Evolutionary conservation across 2,797 vertebrate species (phyloP), one percentile per base, ranked within the genome.

Genomic region (Tokudaia tokunoshimensis): DNA sequence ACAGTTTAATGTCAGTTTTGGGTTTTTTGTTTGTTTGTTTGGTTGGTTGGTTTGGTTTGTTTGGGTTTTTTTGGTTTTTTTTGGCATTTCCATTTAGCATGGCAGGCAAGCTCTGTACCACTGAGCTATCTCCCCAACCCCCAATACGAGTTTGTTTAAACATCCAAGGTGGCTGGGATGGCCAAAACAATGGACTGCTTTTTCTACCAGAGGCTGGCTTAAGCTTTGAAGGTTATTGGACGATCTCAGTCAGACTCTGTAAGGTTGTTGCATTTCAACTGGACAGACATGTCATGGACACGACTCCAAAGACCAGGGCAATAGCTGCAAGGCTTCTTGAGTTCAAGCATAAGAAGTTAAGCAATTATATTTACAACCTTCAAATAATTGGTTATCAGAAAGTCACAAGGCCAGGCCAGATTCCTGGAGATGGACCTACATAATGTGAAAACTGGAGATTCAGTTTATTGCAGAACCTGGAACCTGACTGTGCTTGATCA

Each of bases 71-170:
- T n/a, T n/a, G n/a, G n/a, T 85, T 34, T 31, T 34, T n/a, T 24
- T 87, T 74, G 14, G 24, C 20, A 20, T 57, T 57, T 22, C 9
- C 67, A 57, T n/a, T 20, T 29, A 74, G 24, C 14, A 6, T 41
- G 22, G 34, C 34, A 87, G 67, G 34, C 50, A 41, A 74, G n/a
- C 34, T 87, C 47, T 55, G 34, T 72, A 55, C n/a, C 44, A 70
- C 20, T 37, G 47, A 72, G 47, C 10, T 72, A 52, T 19, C 72
- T 26, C 34, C 22, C 4, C 14, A 72, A 15, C 6, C 34, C n/a
- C 67, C 11, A 41, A 67, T 65, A 90, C 85, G 5, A 78, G 13
- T 91, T 63, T 50, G 55, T 70, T 96, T 89, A 88, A 89, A 89
- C 50, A 92, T 50, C 20, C 79, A 65, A 79, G n/a, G 80, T n/a